Evolutionary conservation across 2,113 vertebrate species (phyloP), one percentile per base, ranked within the genome.

Genomic region (Ptilorrhoa leucosticta): DNA sequence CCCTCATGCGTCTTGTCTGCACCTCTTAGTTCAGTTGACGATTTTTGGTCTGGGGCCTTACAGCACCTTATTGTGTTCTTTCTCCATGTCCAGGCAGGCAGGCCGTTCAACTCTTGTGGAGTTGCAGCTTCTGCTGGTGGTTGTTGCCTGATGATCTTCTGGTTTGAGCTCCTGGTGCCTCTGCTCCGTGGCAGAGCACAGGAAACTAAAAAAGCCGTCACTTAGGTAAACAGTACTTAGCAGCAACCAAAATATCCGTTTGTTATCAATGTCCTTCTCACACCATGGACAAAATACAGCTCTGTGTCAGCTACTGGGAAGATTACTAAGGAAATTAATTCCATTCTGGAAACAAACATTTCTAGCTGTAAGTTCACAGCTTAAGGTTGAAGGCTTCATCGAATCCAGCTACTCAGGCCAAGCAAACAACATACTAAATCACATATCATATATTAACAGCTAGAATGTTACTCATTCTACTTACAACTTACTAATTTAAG

Each of bases 21-120:
- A 7, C 8, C 17, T 53, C 70, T 35, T 15, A 39, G 20, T 10
- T 45, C 51, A 66, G 33, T 58, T 58, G 22, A 22, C 66, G 33
- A 50, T 24, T 69, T 83, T 42, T 40, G 19, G 19, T 35, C 37
- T 65, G 54, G 21, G 40, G n/a, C 4, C 14, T 47, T 42, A 26
- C 26, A 68, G 30, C 17, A 31, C 30, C n/a, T 40, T 13, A 9
- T 0, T 16, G 17, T 10, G 10, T 9, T 53, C 40, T 7, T 56
- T 20, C 26, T 37, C 48, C 35, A 14, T 23, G n/a, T 42, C n/a
- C n/a, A 69, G 11, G 33, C n/a, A 69, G 11, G 33, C n/a, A 68
- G n/a, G 47, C 30, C 0, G 0, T 11, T 23, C 63, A 76, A 0
- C 39, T 22, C 7, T 0, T 4, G n/a, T 6, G 26, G 47, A 90